Evolutionary conservation across 2,113 vertebrate genomes (phyloP).

Genomic region (Ovibos moschatus): DNA sequence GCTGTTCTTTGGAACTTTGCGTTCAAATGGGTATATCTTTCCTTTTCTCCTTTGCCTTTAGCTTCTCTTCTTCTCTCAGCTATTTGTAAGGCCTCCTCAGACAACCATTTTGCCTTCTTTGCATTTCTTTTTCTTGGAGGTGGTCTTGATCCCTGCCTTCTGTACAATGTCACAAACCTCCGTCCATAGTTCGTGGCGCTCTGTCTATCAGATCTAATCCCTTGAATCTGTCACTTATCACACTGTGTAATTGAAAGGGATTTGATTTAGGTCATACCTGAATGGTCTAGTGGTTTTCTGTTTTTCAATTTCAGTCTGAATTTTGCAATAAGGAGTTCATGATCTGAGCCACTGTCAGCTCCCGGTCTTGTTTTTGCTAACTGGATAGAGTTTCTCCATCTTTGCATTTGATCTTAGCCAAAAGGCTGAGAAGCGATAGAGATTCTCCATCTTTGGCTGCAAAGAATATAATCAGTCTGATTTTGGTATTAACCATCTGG

Average conservation of each 20-base stretch:
- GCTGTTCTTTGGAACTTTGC: neutral
- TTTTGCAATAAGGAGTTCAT: neutral
- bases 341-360: neutral
- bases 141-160: neutral
- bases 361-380: neutral
- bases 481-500: neutral
- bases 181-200: neutral
- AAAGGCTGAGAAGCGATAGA: neutral
- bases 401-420: neutral
- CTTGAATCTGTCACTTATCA: neutral
- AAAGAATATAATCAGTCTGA: neutral
- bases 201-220: neutral
- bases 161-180: neutral
- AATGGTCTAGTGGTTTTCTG: neutral
- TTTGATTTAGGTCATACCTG: neutral
- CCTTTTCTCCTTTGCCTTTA: neutral
- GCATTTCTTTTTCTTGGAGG: neutral
- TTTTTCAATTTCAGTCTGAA: neutral
- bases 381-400: neutral
- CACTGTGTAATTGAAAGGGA: neutral
- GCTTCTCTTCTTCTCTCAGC: neutral
- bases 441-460: neutral
- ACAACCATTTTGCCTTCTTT: neutral
- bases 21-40: neutral
- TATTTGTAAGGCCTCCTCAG: neutral